A percentile compares a stretch with the other conserved stretches of the same genome.
Conservation (phyloP, 2,888 invertebrate genomes). For the Dione juno region DNA sequence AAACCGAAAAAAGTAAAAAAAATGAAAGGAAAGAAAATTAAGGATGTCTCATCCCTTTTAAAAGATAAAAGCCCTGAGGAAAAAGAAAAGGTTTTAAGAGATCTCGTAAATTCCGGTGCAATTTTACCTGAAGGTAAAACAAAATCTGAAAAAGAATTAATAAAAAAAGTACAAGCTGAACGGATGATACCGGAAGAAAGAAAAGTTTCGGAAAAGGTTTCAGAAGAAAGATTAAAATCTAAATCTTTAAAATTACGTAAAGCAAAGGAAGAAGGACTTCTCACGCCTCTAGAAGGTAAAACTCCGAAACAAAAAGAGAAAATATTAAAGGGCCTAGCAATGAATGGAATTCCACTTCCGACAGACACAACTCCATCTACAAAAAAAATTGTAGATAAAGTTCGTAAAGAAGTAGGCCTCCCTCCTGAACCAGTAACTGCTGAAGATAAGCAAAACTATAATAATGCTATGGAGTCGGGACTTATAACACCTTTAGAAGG, state of each 20-base stretch:
- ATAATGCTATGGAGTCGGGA: constrained; percentile 45
- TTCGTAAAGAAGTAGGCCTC: constrained; percentile 48
- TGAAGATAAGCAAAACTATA: constrained; percentile 45
- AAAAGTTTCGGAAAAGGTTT: constrained; percentile 1
- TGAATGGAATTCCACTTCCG: constrained; percentile 46
- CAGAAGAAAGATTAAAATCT: constrained; percentile 27
- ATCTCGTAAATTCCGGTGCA: constrained; percentile 41
- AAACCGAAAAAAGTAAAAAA: constrained; percentile 48
- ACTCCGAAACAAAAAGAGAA: constrained; percentile 47
- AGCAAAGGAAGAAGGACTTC: constrained; percentile 32
- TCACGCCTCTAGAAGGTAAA: constrained; percentile 49
- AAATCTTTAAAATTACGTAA: constrained; percentile 42
- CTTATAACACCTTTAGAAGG: constrained; percentile 46
- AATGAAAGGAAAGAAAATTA: constrained; percentile 44
- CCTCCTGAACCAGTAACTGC: constrained; percentile 53
- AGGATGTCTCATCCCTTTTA: constrained; percentile 51
- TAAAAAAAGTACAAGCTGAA: constrained; percentile 43
- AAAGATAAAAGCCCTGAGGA: constrained; percentile 48
- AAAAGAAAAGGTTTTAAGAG: constrained; percentile 52
- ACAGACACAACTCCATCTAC: constrained; percentile 45
- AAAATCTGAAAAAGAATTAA: constrained; percentile 47
- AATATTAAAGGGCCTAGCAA: constrained; percentile 47
- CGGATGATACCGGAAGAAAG: constrained; percentile 46
- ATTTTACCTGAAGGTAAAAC: constrained; percentile 48
- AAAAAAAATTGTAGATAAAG: constrained; percentile 39